phyloP scores from a whole-genome alignment of 2,113 vertebrate genomes.

The Hoplias malabaricus region DNA sequence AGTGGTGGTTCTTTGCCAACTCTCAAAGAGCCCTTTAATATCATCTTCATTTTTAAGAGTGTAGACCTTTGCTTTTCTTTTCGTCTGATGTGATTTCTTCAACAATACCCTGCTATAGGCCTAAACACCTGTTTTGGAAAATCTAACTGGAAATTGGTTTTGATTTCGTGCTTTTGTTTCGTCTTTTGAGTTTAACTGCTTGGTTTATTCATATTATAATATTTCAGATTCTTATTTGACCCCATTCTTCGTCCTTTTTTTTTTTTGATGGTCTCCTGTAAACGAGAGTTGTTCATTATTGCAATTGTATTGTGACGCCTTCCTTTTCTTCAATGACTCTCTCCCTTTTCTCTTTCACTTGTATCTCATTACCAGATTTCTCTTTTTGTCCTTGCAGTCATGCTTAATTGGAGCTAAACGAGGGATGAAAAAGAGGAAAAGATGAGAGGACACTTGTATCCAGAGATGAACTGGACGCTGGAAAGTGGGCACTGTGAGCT shows the following conservation, averaged over 20 bases:
- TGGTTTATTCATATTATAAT: neutral
- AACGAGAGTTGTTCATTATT: slow-evolving; percentile 10
- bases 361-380: slow-evolving; percentile 60
- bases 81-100: neutral
- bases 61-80: neutral
- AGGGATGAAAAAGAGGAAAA: slow-evolving; percentile 56
- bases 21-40: no score
- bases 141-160: slow-evolving; percentile 31
- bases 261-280: neutral
- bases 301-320: neutral
- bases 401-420: slow-evolving; percentile 69
- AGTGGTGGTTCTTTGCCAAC: neutral
- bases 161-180: neutral
- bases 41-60: no score
- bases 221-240: neutral
- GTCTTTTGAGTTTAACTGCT: slow-evolving; percentile 54
- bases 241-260: neutral
- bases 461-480: slow-evolving; percentile 63
- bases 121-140: neutral
- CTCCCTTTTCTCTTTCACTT: slow-evolving; percentile 34
- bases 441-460: slow-evolving; percentile 60
- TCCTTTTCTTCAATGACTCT: slow-evolving; percentile 39
- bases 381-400: slow-evolving; percentile 64
- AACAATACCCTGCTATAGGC: neutral
- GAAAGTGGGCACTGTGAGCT: slow-evolving; percentile 53